Evolutionary conservation across 2,888 invertebrate genomes (phyloP).

Genomic region (Lycaena phlaeas): DNA sequence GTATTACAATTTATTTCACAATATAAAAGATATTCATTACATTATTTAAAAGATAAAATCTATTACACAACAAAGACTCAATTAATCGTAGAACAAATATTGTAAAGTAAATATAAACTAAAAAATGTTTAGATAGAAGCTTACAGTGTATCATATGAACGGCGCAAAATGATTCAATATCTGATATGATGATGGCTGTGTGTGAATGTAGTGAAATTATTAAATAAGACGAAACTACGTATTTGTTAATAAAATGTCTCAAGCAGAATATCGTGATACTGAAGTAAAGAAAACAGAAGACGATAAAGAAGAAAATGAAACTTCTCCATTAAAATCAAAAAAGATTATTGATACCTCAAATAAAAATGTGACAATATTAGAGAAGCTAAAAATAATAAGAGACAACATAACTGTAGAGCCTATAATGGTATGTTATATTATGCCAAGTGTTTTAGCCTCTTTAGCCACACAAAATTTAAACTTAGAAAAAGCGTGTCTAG

Average conservation of each 20-base stretch:
- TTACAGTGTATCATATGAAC: not conserved
- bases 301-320: slow-evolving; percentile 32
- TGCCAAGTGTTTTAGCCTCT: slow-evolving; percentile 76
- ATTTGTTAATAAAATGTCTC: slow-evolving; percentile 11
- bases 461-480: slow-evolving; percentile 87
- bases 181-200: slow-evolving; percentile 2
- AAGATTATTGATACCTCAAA: slow-evolving; percentile 21
- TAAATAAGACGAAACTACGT: not conserved
- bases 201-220: not conserved
- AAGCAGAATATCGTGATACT: slow-evolving; percentile 17
- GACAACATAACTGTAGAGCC: slow-evolving; percentile 81
- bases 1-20: no score
- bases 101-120: not conserved
- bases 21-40: no score
- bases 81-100: slow-evolving; percentile 4
- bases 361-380: slow-evolving; percentile 30
- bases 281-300: slow-evolving; percentile 23
- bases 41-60: no score
- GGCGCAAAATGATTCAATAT: not conserved
- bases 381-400: slow-evolving; percentile 49
- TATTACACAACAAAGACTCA: not conserved
- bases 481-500: slow-evolving; percentile 87
- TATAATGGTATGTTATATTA: slow-evolving; percentile 71
- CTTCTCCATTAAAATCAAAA: slow-evolving; percentile 35
- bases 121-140: not conserved